A percentile compares a stretch with the other conserved stretches of the same genome.
Conservation (phyloP, 23 tunicate genomes). For the Pegea sp. region DNA sequence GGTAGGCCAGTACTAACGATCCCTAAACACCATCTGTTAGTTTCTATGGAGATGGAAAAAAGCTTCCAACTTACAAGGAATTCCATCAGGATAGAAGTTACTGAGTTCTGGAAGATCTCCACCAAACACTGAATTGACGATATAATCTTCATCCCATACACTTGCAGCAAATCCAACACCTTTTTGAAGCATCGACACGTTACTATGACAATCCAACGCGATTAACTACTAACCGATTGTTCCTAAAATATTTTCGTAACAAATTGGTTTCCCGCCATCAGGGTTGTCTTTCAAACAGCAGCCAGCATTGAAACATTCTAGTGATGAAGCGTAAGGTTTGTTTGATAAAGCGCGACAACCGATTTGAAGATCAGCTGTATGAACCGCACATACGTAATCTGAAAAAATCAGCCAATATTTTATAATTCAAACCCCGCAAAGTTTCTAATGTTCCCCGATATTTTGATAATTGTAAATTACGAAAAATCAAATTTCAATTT, state of each 20-base stretch:
- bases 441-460: too few species aligned
- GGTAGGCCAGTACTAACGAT: too few species aligned
- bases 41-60: slow-evolving; percentile 1
- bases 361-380: slow-evolving; percentile 7
- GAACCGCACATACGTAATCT: slow-evolving; percentile 81
- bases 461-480: too few species aligned
- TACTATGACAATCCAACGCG: neutral
- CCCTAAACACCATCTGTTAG: too few species aligned
- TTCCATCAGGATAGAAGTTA: slow-evolving; percentile 47
- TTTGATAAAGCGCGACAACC: slow-evolving; percentile 14
- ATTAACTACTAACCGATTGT: slow-evolving; percentile 23
- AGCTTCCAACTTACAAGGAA: slow-evolving; percentile 61
- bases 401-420: slow-evolving; percentile 1
- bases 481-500: neutral
- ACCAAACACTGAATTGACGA: slow-evolving; percentile 23
- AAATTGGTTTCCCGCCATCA: slow-evolving; percentile 7
- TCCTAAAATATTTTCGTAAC: slow-evolving; percentile 72
- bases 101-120: slow-evolving; percentile 24
- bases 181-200: neutral
- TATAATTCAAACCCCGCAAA: too few species aligned
- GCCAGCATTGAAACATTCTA: slow-evolving; percentile 61
- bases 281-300: slow-evolving; percentile 35
- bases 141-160: slow-evolving; percentile 43
- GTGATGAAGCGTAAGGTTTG: slow-evolving; percentile 12
- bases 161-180: slow-evolving; percentile 44